A percentile compares a stretch with the other conserved stretches of the same genome.
These are phyloP conservation scores for Sinelater perroti DNA, from an alignment of 2,888 invertebrate genomes.

Conservation along the genomic window DNA sequence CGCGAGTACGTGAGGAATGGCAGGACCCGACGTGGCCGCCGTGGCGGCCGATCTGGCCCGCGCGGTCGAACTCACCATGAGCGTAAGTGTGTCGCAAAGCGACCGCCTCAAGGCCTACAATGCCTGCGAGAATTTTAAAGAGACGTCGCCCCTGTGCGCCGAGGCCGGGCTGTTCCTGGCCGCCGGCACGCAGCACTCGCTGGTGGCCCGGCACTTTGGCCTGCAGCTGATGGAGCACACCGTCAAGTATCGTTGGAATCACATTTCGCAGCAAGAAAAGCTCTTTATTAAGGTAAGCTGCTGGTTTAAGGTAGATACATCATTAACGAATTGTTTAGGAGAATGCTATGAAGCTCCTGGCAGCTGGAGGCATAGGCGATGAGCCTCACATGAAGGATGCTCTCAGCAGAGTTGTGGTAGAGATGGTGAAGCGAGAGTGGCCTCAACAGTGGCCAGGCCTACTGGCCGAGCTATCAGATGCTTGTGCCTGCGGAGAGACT, in stretches of 20 bases:
- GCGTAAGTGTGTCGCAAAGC: conserved; percentile 78
- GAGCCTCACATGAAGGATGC: conserved; percentile 85
- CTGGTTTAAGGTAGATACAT: too few relatives aligned
- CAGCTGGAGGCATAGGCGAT: conserved; percentile 78
- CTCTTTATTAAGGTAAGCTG: conserved; percentile 79
- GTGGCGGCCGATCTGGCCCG: conserved; percentile 81
- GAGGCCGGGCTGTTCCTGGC: conserved; percentile 86
- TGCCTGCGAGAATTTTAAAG: conserved; percentile 85
- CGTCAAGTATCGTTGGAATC: conserved; percentile 92
- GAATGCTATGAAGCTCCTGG: conserved; percentile 85
- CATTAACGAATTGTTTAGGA: conserved; percentile 63
- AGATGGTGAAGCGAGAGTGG: conserved; percentile 97
- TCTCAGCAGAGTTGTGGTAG: conserved; percentile 89
- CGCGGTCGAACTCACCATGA: conserved; percentile 84
- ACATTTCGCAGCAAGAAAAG: conserved; percentile 86
- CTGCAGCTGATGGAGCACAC: conserved; percentile 92
- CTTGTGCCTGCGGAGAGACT: conserved; percentile 82
- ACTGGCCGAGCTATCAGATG: conserved; percentile 81
- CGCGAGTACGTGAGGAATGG: conserved; percentile 51
- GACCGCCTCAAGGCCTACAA: conserved; percentile 84
- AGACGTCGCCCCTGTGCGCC: conserved; percentile 86
- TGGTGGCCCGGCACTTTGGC: conserved; percentile 88
- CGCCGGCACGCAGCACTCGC: conserved; percentile 75
- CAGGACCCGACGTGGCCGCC: conserved; percentile 70
- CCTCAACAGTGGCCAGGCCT: conserved; percentile 95